Evolutionary conservation across 2,797 vertebrate species (phyloP), one percentile per base, ranked within the genome.

Genomic region (Oophaga sylvatica): DNA sequence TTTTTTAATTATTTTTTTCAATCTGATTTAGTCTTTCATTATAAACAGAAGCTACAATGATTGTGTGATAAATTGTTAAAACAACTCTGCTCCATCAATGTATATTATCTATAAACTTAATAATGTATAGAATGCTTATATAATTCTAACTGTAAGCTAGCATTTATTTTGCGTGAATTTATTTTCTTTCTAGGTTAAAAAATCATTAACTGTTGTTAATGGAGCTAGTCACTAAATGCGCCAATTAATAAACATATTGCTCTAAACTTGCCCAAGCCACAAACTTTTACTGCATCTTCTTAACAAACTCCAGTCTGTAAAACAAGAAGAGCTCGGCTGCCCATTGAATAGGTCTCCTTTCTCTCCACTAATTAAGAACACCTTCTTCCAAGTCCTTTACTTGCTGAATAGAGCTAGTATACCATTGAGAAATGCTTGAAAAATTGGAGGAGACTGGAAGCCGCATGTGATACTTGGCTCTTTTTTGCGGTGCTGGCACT

Each of bases 341-440:
- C 63, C 16, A 19, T 29, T 68, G 81, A 60, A 82, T 60, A 87
- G 80, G 20, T n/a, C 17, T 9, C 31, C 48, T 63, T 70, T 83
- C 16, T 84, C 75, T 60, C 15, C 19, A 16, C 20, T 87, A 48
- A 68, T 83, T 79, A 56, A 79, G 53, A 87, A 78, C 62, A 82
- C 59, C 71, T 82, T 87, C 12, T 77, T 57, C 68, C 4, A 5
- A 68, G 1, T n/a, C 19, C 45, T 77, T 26, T 79, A 10, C 76
- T 90, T 91, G 93, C 89, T 90, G 35, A 76, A 90, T 90, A 83
- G 82, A 89, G 70, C 87, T 90, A 81, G 19, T 88, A 80, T 90
- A 92, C 90, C 91, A 57, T 76, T 86, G 76, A 90, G 90, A 91
- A 90, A 88, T 89, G 78, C 80, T 80, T 82, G 56, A 65, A 83